Conservation (phyloP, 2,888 invertebrate genomes). For the Disparrhopalites patrizii region DNA sequence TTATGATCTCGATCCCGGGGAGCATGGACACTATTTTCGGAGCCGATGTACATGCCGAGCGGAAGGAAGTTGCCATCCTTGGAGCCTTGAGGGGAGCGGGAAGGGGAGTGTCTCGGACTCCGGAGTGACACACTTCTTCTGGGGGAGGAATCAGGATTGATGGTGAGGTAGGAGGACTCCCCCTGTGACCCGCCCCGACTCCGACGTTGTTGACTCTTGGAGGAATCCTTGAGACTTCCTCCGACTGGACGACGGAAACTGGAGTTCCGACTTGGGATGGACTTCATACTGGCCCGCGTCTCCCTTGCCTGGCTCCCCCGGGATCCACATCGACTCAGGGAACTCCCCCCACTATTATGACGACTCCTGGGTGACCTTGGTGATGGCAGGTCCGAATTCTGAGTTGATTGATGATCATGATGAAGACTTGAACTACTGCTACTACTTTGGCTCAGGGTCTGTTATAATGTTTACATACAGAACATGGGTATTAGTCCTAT, state of each 20-base stretch:
- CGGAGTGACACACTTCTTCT: conserved; percentile 24
- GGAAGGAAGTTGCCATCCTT: conserved; percentile 15
- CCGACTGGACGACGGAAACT: conserved; percentile 26
- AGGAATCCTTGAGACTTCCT: conserved; percentile 28
- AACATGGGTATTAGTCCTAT: no score
- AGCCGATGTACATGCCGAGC: conserved; percentile 19
- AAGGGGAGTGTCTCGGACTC: conserved; percentile 20
- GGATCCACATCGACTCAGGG: conserved; percentile 27
- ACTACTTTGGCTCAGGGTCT: conserved; percentile 28
- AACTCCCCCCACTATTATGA: conserved; percentile 32
- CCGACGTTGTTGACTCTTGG: neutral
- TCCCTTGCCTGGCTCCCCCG: conserved; percentile 18
- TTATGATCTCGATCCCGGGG: conserved; percentile 16
- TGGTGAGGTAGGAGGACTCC: conserved; percentile 21
- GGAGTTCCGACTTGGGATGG: conserved; percentile 26
- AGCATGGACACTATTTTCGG: conserved; percentile 28
- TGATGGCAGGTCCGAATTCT: conserved; percentile 27
- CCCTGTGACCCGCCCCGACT: conserved; percentile 18
- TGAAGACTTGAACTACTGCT: conserved; percentile 30
- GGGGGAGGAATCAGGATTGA: conserved; percentile 22
- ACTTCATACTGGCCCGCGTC: conserved; percentile 29
- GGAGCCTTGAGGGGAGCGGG: conserved; percentile 18
- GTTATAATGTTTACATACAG: no score
- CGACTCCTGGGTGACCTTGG: conserved; percentile 28
- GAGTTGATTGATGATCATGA: conserved; percentile 19